Evolutionary conservation across 2,888 invertebrate genomes (phyloP).

Genomic region (Blastobasis adustella): DNA sequence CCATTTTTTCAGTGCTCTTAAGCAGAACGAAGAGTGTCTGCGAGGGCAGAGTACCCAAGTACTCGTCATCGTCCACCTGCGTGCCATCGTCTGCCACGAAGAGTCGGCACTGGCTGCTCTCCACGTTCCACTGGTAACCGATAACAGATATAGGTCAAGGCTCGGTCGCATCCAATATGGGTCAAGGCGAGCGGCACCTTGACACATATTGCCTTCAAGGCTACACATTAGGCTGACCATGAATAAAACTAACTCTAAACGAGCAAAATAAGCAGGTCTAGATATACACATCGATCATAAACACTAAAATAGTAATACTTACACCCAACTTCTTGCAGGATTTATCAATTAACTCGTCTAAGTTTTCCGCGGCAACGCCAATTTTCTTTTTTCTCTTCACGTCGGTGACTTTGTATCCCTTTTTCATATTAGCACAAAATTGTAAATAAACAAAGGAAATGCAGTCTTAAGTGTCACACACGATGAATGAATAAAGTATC

Average conservation of each 20-base stretch:
- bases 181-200: constrained; percentile 33
- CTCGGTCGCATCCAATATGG: constrained; percentile 11
- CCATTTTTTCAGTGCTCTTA: constrained; percentile 67
- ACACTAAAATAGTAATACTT: constrained; percentile 28
- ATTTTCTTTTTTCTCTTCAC: constrained; percentile 79
- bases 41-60: constrained; percentile 81
- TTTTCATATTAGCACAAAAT: constrained; percentile 51
- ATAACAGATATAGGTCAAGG: constrained; percentile 49
- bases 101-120: constrained; percentile 62
- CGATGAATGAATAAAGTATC: too few species aligned
- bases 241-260: constrained; percentile 19
- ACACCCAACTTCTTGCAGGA: constrained; percentile 80
- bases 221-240: constrained; percentile 25
- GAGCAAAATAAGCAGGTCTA: background rate
- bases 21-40: constrained; percentile 83
- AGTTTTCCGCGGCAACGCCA: constrained; percentile 80
- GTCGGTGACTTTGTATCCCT: constrained; percentile 84
- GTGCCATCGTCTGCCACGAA: constrained; percentile 81
- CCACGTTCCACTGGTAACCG: constrained; percentile 64
- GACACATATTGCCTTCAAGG: constrained; percentile 35
- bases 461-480: too few species aligned
- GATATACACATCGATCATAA: background rate
- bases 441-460: constrained; percentile 1
- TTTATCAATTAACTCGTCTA: constrained; percentile 79
- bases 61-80: constrained; percentile 83